phyloP scores from a whole-genome alignment of 2,113 vertebrate genomes.

The Corydoras maculifer region DNA sequence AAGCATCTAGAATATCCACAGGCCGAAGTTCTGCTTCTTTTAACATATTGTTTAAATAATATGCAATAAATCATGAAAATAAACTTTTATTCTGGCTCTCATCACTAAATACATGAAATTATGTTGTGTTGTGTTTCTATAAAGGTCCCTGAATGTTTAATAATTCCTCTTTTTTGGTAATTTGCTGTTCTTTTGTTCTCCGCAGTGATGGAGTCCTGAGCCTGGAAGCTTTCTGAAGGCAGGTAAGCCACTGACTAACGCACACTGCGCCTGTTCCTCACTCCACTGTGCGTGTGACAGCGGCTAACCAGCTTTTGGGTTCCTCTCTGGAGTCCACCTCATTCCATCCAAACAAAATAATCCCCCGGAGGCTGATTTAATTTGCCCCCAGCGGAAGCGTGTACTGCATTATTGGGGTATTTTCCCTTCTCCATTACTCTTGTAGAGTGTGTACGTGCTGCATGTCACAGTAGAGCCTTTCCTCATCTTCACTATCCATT shows the following conservation, averaged over 20 bases:
- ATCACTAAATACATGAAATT: not conserved
- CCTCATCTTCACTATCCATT: not conserved
- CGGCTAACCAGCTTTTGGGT: slow-evolving; percentile 97
- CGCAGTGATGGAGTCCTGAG: not conserved
- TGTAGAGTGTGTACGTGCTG: slow-evolving; percentile 11
- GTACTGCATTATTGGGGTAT: not conserved
- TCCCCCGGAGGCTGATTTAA: slow-evolving; percentile 31
- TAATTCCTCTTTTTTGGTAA: not conserved
- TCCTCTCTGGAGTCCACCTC: slow-evolving; percentile 42
- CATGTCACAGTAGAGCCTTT: slow-evolving; percentile 10
- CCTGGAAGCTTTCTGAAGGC: slow-evolving; percentile 59
- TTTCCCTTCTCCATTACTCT: not conserved
- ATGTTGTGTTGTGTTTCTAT: not conserved
- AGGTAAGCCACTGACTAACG: slow-evolving; percentile 99
- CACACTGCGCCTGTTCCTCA: slow-evolving; percentile 88
- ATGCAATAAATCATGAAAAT: too few relatives aligned
- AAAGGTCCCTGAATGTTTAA: not conserved
- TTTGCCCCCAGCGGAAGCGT: slow-evolving; percentile 4
- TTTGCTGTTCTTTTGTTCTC: not conserved
- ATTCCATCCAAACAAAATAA: slow-evolving; percentile 8
- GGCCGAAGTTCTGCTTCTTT: too few relatives aligned
- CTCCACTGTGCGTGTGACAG: slow-evolving; percentile 99
- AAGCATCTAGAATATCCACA: too few relatives aligned
- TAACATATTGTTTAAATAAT: too few relatives aligned
- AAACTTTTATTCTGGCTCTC: too few relatives aligned